phyloP scores from a whole-genome alignment of 1,140 invertebrate genomes.

The Drosophila sulfurigaster region DNA sequence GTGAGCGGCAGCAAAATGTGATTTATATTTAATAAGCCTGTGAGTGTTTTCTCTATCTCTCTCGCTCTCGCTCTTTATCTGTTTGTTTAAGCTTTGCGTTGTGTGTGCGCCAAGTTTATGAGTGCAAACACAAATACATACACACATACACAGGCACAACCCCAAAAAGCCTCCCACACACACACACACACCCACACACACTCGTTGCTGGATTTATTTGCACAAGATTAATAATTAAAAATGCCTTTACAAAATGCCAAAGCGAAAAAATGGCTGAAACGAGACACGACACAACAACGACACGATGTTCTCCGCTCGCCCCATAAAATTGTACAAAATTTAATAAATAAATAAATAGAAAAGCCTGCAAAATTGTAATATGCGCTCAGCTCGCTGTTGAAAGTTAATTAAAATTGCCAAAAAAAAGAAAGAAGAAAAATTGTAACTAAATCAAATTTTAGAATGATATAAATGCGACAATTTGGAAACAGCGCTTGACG shows the following conservation, averaged over 20 bases:
- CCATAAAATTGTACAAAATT: slow-evolving; percentile 43
- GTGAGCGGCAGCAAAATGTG: slow-evolving; percentile 34
- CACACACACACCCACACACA: slow-evolving; percentile 7
- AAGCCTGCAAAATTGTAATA: slow-evolving; percentile 23
- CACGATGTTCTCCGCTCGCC: not conserved
- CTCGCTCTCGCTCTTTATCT: not conserved
- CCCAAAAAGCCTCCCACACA: not conserved
- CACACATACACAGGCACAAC: not conserved
- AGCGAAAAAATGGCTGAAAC: slow-evolving; percentile 33
- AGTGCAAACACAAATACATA: not conserved
- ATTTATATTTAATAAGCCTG: slow-evolving; percentile 57
- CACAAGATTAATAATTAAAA: slow-evolving; percentile 55
- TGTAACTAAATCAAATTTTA: slow-evolving; percentile 44
- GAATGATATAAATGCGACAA: slow-evolving; percentile 29
- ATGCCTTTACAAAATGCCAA: slow-evolving; percentile 51
- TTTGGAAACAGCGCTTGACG: not conserved
- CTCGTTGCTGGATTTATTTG: slow-evolving; percentile 39
- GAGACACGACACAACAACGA: not conserved
- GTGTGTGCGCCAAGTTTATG: slow-evolving; percentile 22
- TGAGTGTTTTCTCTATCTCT: slow-evolving; percentile 34
- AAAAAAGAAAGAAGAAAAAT: not conserved
- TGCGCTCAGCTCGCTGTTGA: not conserved
- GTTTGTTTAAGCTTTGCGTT: slow-evolving; percentile 40
- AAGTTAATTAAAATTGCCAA: slow-evolving; percentile 48
- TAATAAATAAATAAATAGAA: slow-evolving; percentile 57